A percentile compares a stretch with the other conserved stretches of the same genome.
phyloP scores from a whole-genome alignment of 1,140 invertebrate species.

The Drosophila serrata region DNA sequence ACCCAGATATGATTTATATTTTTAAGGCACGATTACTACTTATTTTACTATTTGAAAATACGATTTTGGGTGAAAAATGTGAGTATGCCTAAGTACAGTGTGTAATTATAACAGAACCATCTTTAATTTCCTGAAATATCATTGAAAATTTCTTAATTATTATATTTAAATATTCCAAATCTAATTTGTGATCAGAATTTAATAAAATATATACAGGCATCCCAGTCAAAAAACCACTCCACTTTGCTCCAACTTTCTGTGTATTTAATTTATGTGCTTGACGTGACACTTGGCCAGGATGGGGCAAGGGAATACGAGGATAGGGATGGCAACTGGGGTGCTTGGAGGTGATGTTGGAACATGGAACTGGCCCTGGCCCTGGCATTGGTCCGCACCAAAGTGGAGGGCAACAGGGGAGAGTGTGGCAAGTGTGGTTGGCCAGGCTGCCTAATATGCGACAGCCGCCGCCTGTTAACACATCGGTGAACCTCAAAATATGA shows the following conservation, averaged over 20 bases:
- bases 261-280: conserved; percentile 78
- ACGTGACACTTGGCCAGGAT: conserved; percentile 80
- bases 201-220: conserved; percentile 34
- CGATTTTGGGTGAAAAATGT: neutral
- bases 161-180: neutral
- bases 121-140: neutral
- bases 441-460: conserved; percentile 74
- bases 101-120: neutral
- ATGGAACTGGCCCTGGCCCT: conserved; percentile 13
- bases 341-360: neutral
- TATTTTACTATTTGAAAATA: neutral
- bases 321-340: neutral
- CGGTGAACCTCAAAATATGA: conserved; percentile 81
- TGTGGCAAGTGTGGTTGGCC: conserved; percentile 18
- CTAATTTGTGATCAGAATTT: no score
- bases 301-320: neutral
- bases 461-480: conserved; percentile 81
- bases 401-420: neutral
- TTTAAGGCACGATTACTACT: no score
- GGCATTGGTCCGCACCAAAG: conserved; percentile 1
- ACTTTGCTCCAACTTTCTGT: conserved; percentile 32
- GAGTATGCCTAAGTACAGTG: neutral
- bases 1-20: no score
- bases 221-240: conserved; percentile 1
- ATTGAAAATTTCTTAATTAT: no score